Evolutionary conservation across 2,888 invertebrate genomes (phyloP).

Genomic region (Caenorhabditis plicata): DNA sequence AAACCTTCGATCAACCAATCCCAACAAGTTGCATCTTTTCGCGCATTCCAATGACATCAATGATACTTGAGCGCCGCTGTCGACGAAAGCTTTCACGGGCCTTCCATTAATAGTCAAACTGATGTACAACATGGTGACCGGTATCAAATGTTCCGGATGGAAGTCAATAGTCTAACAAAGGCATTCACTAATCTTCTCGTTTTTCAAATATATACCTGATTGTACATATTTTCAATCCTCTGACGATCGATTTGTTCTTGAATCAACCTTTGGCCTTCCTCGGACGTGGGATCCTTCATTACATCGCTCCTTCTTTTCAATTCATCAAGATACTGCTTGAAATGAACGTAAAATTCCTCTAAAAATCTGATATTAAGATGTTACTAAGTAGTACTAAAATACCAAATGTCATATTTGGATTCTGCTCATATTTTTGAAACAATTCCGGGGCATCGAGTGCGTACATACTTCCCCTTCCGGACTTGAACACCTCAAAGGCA

Average conservation of each 20-base stretch:
- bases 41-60: conserved; percentile 92
- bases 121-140: conserved; percentile 94
- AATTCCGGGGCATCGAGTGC: not conserved
- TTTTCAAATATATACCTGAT: conserved; percentile 1
- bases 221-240: conserved; percentile 80
- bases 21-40: conserved; percentile 71
- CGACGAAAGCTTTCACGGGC: conserved; percentile 95
- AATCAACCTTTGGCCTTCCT: conserved; percentile 89
- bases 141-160: conserved; percentile 96
- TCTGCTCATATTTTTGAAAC: not conserved
- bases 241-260: conserved; percentile 86
- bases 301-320: not conserved
- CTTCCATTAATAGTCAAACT: conserved; percentile 94
- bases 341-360: conserved; percentile 17
- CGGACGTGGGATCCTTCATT: conserved; percentile 77
- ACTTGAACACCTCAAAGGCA: not conserved
- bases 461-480: not conserved
- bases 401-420: conserved; percentile 1
- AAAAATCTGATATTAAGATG: conserved; percentile 4
- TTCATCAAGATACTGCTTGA: not conserved
- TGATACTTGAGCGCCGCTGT: conserved; percentile 90
- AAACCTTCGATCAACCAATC: conserved; percentile 81
- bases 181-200: too few relatives aligned
- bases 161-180: conserved; percentile 88
- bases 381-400: not conserved